These are phyloP conservation scores for Popillia japonica DNA, from an alignment of 1,140 invertebrate species.

Conservation along the genomic window DNA sequence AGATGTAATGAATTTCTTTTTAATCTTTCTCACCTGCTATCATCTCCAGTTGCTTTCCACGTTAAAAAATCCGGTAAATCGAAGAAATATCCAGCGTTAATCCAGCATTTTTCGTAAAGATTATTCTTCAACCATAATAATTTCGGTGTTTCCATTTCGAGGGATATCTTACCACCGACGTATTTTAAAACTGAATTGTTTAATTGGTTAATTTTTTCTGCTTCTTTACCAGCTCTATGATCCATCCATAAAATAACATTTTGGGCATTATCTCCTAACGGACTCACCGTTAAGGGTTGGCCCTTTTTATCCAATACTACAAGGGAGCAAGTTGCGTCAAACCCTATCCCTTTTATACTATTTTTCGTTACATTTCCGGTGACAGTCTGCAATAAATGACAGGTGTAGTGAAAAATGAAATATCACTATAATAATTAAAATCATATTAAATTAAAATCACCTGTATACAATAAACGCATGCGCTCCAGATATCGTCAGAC, in stretches of 20 bases:
- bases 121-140: conserved; percentile 93
- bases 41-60: conserved; percentile 85
- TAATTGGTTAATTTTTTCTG: conserved; percentile 81
- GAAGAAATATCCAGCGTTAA: conserved; percentile 78
- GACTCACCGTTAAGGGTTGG: conserved; percentile 78
- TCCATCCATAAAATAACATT: conserved; percentile 98
- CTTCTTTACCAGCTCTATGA: conserved; percentile 86
- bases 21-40: conserved; percentile 66
- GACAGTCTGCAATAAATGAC: conserved; percentile 65
- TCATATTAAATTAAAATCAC: conserved; percentile 42
- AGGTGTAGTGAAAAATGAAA: neutral
- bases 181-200: conserved; percentile 81
- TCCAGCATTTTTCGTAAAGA: conserved; percentile 72
- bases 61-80: conserved; percentile 95
- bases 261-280: conserved; percentile 70
- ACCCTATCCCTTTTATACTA: conserved; percentile 84
- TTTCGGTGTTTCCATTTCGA: conserved; percentile 97
- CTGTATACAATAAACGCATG: conserved; percentile 63
- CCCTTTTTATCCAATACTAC: conserved; percentile 79
- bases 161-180: conserved; percentile 90
- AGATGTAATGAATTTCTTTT: neutral
- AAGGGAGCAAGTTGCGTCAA: conserved; percentile 96
- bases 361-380: conserved; percentile 64
- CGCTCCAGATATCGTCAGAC: conserved; percentile 89
- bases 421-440: neutral